Evolutionary conservation across 2,113 vertebrate species (phyloP).

Genomic region (Ophiodon elongatus): DNA sequence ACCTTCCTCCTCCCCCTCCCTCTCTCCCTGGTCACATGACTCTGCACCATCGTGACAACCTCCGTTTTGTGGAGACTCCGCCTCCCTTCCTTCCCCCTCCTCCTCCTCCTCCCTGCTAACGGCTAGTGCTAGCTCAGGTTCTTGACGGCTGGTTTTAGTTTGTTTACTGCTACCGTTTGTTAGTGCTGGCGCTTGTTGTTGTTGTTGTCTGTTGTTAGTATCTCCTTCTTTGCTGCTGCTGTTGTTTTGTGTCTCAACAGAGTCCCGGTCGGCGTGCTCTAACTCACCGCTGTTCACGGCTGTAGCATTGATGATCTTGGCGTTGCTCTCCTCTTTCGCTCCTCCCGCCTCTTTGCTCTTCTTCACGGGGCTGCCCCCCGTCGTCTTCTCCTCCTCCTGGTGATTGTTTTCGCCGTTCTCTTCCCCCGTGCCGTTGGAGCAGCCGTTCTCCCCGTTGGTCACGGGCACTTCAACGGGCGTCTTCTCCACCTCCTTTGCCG

Average conservation of each 20-base stretch:
- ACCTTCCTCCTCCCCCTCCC: conserved; percentile 33
- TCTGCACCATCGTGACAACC: conserved; percentile 39
- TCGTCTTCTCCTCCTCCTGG: conserved; percentile 72
- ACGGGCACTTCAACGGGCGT: conserved; percentile 54
- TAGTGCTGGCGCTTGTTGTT: conserved; percentile 21
- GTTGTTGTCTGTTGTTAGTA: conserved; percentile 56
- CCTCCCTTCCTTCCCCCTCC: conserved; percentile 27
- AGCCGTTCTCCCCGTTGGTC: conserved; percentile 83
- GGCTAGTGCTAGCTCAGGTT: conserved; percentile 36
- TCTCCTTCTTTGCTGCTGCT: conserved; percentile 60
- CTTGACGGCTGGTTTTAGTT: neutral
- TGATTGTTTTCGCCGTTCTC: conserved; percentile 80
- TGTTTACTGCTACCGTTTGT: conserved; percentile 36
- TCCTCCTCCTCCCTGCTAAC: conserved; percentile 57
- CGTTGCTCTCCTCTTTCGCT: conserved; percentile 79
- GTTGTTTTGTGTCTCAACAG: conserved; percentile 55
- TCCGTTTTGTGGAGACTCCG: conserved; percentile 62
- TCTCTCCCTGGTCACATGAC: conserved; percentile 61
- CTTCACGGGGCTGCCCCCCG: conserved; percentile 73
- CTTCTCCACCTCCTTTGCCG: conserved; percentile 45
- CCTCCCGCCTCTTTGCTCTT: conserved; percentile 77
- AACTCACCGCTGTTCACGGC: conserved; percentile 86
- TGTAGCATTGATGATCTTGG: conserved; percentile 81
- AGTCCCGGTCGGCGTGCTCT: conserved; percentile 67
- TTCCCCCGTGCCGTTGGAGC: conserved; percentile 76